Base-by-base conservation (phyloP, 2,113 vertebrate genomes). In the Erythrocercus mccallii region DNA sequence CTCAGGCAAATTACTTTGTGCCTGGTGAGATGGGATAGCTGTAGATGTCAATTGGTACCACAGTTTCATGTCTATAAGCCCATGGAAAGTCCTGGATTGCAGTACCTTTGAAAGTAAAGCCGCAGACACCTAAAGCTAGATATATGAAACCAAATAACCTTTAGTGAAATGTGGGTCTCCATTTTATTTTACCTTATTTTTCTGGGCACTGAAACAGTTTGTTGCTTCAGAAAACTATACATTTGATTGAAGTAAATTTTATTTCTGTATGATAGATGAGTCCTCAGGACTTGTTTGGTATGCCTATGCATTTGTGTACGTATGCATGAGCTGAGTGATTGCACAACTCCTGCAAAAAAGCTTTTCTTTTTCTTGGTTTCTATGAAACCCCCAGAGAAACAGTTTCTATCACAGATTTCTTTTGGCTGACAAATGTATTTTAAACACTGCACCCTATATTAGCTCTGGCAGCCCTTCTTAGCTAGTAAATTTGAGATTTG, bases 391-490 rank as follows among this genome's bases (percentile, higher is more conserved):
- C 23, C 35, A 74, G 50, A 80, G n/a, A 86, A 18, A 38, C 5
- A 54, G 12, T 78, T 81, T 33, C 15, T 50, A 58, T 80, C 35
- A 78, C 11, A 58, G 22, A 44, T 78, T 50, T 30, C 42, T 81
- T 86, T 89, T 94, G 84, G 47, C 65, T 80, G 90, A 69, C 70
- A 85, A 62, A 72, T 44, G 5, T 48, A 30, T 82, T 95, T 93
- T 79, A 87, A 92, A 82, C 56, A 58, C 3, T 58, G 60, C 23
- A 89, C 38, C 37, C n/a, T 92, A 61, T 27, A 30, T 85, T 79
- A 90, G 37, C 54, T 90, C 37, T 80, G 57, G 66, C 66, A 73
- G 57, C 38, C 70, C 53, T 76, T 92, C 73, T 90, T 69, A 86
- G 42, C 22, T 61, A 73, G 65, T 82, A 73, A 72, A 93, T 90